These are phyloP conservation scores for Eulemur albifrons DNA, from an alignment of 2,797 vertebrate species.

Conservation along the genomic window DNA sequence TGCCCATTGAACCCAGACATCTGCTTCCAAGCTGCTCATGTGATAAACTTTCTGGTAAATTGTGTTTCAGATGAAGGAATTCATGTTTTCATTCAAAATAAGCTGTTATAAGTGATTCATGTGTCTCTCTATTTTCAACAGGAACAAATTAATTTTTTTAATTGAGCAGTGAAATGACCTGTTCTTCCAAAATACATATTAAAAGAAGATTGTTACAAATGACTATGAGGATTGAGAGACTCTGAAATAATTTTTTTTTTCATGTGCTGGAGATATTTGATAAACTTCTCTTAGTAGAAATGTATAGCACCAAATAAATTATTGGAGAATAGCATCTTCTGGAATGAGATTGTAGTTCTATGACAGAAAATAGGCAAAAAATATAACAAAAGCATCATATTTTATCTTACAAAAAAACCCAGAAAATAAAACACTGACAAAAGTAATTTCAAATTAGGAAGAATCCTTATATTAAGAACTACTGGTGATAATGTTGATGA, in stretches of 20 bases:
- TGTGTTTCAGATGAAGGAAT: constrained; percentile 61
- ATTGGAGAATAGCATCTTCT: neutral
- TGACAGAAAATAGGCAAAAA: constrained; percentile 12
- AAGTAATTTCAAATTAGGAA: neutral
- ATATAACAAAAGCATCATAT: neutral
- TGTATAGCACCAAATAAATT: neutral
- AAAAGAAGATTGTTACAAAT: constrained; percentile 47
- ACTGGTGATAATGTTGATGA: neutral
- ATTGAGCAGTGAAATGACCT: constrained; percentile 57
- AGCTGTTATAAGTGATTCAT: constrained; percentile 57
- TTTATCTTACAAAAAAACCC: neutral
- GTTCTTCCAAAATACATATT: constrained; percentile 56
- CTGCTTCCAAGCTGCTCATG: constrained; percentile 43
- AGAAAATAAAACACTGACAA: neutral
- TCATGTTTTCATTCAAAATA: constrained; percentile 66
- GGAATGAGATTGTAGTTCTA: neutral
- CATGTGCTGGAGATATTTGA: constrained; percentile 15
- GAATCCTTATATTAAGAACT: neutral
- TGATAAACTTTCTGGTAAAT: constrained; percentile 66
- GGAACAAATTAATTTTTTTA: constrained; percentile 68
- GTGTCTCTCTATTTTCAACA: constrained; percentile 57
- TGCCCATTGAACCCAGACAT: constrained; percentile 37
- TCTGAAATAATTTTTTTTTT: constrained; percentile 22
- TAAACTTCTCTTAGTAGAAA: constrained; percentile 25
- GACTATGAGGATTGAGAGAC: neutral